Evolutionary conservation across 2,888 invertebrate genomes (phyloP).

Genomic region (Drosophila cyrtoloma): DNA sequence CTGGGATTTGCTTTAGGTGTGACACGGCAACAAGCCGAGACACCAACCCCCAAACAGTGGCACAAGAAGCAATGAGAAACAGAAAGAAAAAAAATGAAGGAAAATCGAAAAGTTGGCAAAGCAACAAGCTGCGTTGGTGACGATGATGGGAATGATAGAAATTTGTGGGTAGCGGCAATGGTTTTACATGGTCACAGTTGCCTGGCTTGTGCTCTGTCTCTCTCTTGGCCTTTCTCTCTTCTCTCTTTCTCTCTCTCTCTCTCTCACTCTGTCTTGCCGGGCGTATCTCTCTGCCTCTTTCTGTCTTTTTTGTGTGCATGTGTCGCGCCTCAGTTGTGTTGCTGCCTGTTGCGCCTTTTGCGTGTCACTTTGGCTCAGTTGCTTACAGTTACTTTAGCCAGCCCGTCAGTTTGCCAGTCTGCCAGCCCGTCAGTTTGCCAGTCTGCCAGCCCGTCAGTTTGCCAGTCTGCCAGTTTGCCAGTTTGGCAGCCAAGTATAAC

Average conservation of each 20-base stretch:
- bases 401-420: conserved; percentile 3
- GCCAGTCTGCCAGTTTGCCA: conserved; percentile 2
- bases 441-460: neutral
- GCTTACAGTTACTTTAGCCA: conserved; percentile 56
- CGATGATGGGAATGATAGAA: conserved; percentile 51
- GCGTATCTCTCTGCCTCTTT: neutral
- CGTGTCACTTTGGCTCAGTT: conserved; percentile 72
- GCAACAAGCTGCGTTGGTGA: conserved; percentile 76
- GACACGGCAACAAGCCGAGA: conserved; percentile 32
- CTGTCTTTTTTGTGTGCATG: conserved; percentile 3
- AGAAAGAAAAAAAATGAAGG: conserved; percentile 2
- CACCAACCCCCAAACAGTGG: neutral
- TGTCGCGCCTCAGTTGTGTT: conserved; percentile 21
- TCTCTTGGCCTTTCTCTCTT: neutral
- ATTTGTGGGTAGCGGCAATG: conserved; percentile 45
- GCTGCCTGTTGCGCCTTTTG: conserved; percentile 78
- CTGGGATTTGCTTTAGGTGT: conserved; percentile 42
- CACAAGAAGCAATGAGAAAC: neutral
- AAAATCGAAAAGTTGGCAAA: conserved; percentile 70
- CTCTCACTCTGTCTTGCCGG: neutral
- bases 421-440: conserved; percentile 13
- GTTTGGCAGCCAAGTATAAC: conserved; percentile 38
- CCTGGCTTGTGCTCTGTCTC: conserved; percentile 19
- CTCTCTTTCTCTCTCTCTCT: neutral
- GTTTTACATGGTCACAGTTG: conserved; percentile 52